Conservation (phyloP, 2,888 invertebrate genomes). For the Pristionchus mayeri region DNA sequence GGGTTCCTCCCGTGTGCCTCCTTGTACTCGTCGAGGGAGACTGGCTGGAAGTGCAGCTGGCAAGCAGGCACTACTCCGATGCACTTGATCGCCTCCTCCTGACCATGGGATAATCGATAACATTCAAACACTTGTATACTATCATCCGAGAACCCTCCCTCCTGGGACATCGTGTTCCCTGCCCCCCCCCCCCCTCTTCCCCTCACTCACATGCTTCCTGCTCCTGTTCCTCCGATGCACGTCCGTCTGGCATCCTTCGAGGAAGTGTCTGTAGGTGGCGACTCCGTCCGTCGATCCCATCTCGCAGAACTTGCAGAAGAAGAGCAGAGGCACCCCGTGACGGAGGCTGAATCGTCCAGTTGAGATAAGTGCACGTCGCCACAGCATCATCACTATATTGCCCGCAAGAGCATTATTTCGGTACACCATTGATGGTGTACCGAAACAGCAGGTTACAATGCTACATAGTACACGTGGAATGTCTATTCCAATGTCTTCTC, state of each 20-base stretch:
- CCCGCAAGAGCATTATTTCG: no score
- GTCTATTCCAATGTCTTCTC: no score
- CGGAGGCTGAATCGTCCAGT: not conserved
- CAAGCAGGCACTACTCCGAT: conserved; percentile 27
- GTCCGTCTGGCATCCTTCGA: not conserved
- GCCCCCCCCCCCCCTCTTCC: no score
- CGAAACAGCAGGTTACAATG: not conserved
- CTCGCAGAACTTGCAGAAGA: conserved; percentile 47
- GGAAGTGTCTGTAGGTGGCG: conserved; percentile 41
- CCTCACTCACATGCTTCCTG: not conserved
- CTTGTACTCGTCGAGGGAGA: not conserved
- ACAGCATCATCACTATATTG: no score
- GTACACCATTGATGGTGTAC: no score
- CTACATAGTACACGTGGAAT: not conserved
- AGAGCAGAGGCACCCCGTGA: not conserved
- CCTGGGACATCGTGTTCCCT: no score
- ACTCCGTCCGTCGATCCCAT: conserved; percentile 22
- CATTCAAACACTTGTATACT: no score
- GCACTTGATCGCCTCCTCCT: not conserved
- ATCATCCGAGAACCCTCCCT: no score
- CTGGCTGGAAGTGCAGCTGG: conserved; percentile 47
- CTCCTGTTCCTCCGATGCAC: not conserved
- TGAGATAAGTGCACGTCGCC: no score
- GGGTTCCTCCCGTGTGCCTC: not conserved
- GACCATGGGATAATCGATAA: no score